phyloP scores from a whole-genome alignment of 1,140 invertebrate genomes.

The Cherax destructor region DNA sequence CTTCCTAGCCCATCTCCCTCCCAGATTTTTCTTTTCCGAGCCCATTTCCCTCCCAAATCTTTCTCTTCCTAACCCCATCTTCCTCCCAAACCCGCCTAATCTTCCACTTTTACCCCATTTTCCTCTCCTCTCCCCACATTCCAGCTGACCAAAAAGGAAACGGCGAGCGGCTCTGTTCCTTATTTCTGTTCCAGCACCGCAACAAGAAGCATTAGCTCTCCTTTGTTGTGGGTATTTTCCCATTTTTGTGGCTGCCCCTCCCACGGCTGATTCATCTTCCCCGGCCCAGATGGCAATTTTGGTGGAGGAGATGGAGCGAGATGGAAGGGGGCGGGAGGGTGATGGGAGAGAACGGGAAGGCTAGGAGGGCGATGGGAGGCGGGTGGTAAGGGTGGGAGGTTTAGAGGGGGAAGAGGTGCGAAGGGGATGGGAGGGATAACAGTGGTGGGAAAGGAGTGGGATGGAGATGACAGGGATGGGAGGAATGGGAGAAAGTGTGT shows the following conservation, averaged over 20 bases:
- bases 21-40: no score
- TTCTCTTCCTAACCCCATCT: no score
- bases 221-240: conserved; percentile 33
- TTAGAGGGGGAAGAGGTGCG: background rate
- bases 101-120: no score
- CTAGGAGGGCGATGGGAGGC: background rate
- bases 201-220: conserved; percentile 36
- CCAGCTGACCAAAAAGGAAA: conserved; percentile 3
- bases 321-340: background rate
- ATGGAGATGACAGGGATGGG: no score
- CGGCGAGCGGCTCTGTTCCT: background rate
- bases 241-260: background rate
- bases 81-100: no score
- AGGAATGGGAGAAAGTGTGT: no score
- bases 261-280: conserved; percentile 3
- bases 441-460: background rate
- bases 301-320: conserved; percentile 4
- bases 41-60: no score
- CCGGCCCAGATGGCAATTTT: background rate
- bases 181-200: background rate
- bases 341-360: background rate
- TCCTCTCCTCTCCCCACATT: conserved; percentile 3
- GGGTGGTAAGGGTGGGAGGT: background rate
- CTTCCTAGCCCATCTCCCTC: no score
- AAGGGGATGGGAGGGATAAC: background rate